A percentile compares a stretch with the other conserved stretches of the same genome.
Evolutionary conservation across 2,888 invertebrate species (phyloP).

Genomic region (Sturmia bella): DNA sequence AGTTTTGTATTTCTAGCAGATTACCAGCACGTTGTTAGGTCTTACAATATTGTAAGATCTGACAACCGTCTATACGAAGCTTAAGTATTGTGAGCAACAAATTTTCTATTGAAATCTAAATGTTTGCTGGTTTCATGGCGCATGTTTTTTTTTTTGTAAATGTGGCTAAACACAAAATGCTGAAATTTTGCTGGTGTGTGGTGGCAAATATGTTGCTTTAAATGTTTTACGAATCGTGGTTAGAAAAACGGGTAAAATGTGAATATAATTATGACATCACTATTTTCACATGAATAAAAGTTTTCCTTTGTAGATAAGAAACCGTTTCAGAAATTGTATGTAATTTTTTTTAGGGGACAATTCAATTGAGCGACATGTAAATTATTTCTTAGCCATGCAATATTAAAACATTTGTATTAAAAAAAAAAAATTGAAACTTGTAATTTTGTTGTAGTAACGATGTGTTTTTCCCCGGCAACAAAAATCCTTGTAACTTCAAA

Average conservation of each 20-base stretch:
- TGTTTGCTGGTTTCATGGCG: not conserved
- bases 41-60: no score
- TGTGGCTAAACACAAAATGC: not conserved
- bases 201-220: not conserved
- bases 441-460: not conserved
- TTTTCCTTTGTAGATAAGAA: not conserved
- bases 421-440: not conserved
- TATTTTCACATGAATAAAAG: not conserved
- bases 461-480: not conserved
- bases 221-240: not conserved
- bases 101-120: not conserved
- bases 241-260: not conserved
- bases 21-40: no score
- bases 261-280: not conserved
- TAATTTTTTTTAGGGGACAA: no score
- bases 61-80: no score
- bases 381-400: no score
- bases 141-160: not conserved
- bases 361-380: no score
- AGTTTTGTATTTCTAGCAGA: no score
- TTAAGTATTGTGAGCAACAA: not conserved
- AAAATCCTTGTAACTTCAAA: conserved; percentile 19
- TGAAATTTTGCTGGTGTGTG: not conserved
- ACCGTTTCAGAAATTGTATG: no score
- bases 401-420: not conserved